Base-by-base conservation (phyloP, 1,140 invertebrate genomes). In the Drosophila setifemur region DNA sequence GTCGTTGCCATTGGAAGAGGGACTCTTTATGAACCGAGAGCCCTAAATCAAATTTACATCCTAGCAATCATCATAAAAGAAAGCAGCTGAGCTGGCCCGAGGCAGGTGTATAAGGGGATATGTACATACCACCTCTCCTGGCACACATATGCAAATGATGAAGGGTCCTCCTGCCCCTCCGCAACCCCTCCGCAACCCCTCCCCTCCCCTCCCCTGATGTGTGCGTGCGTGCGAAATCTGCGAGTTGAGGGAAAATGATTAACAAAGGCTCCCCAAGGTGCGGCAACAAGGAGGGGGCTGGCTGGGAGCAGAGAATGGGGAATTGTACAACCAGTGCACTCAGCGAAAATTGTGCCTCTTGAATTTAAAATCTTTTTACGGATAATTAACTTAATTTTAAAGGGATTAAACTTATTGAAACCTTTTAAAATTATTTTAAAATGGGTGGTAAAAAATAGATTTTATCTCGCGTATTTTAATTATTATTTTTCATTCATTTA, bases 211-310 rank as follows among this genome's bases (percentile, higher is more conserved):
- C 64, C 55, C n/a, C 31, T 14, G 14, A 14, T 7, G 72, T 74
- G 63, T 83, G 78, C 78, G 78, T 78, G 70, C 76, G 67, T 82
- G 77, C 74, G 29, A 83, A 83, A 83, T 83, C 79, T 79, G 75
- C 50, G 70, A 78, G 55, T 25, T 39, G 37, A 74, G 77, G 73
- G 55, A 85, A 74, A 73, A 73, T 71, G 67, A 83, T 83, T 78
- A 83, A 83, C 79, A 83, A 83, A 71, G 79, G 70, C 60, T 73
- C 64, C 69, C 63, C 47, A 64, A 54, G 74, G 78, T 77, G 72
- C 54, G 72, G 29, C 67, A 54, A 14, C 12, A 37, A 43, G 37
- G 28, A 35, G 26, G 61, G 26, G 39, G 33, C 19, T 18, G 50
- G 21, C 8, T 8, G 12, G 21, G 2, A 55, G n/a, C n/a, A n/a